Conservation (phyloP, 2,113 vertebrate genomes). For the Picathartes gymnocephalus region DNA sequence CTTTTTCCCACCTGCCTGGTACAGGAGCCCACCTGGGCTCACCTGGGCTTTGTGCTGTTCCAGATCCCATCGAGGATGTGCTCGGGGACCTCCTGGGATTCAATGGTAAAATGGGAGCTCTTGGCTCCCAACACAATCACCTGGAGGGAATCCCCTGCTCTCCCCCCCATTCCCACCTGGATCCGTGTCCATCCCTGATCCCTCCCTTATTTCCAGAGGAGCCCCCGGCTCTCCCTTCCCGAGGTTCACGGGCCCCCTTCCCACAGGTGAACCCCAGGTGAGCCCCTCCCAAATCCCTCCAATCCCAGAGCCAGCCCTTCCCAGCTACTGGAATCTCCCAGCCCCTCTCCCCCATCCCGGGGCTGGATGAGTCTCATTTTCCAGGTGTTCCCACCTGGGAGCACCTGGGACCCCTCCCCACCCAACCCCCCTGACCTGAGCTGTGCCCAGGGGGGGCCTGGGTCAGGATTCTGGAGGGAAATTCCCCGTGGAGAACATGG, state of each 20-base stretch:
- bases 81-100: neutral
- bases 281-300: neutral
- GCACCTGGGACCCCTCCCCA: no score
- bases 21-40: no score
- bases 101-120: neutral
- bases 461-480: neutral
- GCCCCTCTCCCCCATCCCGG: neutral
- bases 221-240: neutral
- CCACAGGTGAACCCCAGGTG: neutral
- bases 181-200: neutral
- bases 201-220: neutral
- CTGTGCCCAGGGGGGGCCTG: neutral
- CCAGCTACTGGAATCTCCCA: neutral
- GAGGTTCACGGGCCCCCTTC: neutral
- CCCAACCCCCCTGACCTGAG: neutral
- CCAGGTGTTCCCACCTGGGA: neutral
- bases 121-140: neutral
- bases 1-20: neutral
- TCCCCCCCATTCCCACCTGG: neutral
- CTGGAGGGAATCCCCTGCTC: neutral
- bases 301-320: no score
- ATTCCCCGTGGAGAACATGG: rapidly evolving
- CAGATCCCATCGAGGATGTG: neutral
- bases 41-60: neutral
- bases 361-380: neutral